Conservation (phyloP, 2,888 invertebrate species). For the Morpho helenor region DNA sequence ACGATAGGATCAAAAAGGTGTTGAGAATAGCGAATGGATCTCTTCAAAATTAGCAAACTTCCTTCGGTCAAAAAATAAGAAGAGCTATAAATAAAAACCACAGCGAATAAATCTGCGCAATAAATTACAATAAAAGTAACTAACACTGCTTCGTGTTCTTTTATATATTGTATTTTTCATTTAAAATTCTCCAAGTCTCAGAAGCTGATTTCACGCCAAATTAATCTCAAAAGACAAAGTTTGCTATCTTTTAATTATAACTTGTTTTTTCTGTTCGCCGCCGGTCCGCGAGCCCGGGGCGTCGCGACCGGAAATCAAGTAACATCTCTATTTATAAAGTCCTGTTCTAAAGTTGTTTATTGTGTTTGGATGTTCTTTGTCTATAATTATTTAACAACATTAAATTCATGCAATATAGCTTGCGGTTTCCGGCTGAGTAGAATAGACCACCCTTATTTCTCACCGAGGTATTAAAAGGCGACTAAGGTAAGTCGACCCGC, state of each 20-base stretch:
- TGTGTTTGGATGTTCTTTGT: not conserved
- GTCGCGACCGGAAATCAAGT: not conserved
- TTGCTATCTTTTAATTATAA: slow-evolving; percentile 23
- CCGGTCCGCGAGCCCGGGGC: slow-evolving; percentile 6
- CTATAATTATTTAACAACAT: not conserved
- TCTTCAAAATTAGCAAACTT: too few species aligned
- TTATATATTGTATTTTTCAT: slow-evolving; percentile 5
- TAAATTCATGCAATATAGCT: too few species aligned
- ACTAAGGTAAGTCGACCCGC: too few species aligned
- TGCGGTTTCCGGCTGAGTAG: too few species aligned
- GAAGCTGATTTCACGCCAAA: slow-evolving; percentile 15
- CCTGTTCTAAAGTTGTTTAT: slow-evolving; percentile 5
- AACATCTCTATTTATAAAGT: slow-evolving; percentile 6
- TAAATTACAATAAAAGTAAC: not conserved
- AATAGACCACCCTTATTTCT: too few species aligned
- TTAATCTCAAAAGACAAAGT: slow-evolving; percentile 18
- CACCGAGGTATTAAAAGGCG: too few species aligned
- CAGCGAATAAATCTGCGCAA: too few species aligned
- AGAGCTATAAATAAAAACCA: too few species aligned
- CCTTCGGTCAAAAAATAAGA: not conserved
- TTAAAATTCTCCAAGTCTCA: slow-evolving; percentile 5
- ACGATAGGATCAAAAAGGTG: too few species aligned
- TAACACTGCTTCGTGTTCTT: not conserved
- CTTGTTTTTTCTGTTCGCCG: slow-evolving; percentile 18
- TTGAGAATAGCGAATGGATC: too few species aligned